These are phyloP conservation scores for Chionodraco myersi DNA, from an alignment of 2,113 vertebrate species.

Conservation along the genomic window DNA sequence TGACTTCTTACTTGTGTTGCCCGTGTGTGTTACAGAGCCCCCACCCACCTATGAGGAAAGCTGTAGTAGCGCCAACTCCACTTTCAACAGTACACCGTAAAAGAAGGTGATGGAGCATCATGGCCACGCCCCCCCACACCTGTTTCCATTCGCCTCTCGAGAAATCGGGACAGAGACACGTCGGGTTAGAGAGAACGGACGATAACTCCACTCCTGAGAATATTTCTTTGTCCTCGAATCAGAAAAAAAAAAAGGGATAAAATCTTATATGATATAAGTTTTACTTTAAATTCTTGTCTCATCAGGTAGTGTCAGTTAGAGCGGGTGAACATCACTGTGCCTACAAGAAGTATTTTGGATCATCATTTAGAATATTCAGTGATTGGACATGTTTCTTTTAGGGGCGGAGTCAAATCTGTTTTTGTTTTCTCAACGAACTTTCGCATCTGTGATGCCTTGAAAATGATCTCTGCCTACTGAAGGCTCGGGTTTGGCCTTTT, in stretches of 20 bases:
- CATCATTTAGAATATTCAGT: slow-evolving; percentile 26
- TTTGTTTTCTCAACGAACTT: slow-evolving; percentile 24
- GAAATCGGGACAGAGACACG: slow-evolving; percentile 38
- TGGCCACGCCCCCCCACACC: slow-evolving; percentile 22
- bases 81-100: slow-evolving; percentile 80
- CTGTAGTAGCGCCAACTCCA: slow-evolving; percentile 88
- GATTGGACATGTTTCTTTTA: slow-evolving; percentile 19
- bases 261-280: slow-evolving; percentile 53
- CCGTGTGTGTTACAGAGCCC: slow-evolving; percentile 85
- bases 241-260: slow-evolving; percentile 50
- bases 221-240: slow-evolving; percentile 33
- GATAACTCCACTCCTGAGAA: not conserved
- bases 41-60: slow-evolving; percentile 97
- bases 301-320: slow-evolving; percentile 33
- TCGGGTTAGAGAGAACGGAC: slow-evolving; percentile 24
- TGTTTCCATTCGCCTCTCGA: slow-evolving; percentile 42
- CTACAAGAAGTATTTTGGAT: slow-evolving; percentile 51
- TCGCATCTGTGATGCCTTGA: slow-evolving; percentile 87
- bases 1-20: not conserved
- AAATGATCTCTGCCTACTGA: slow-evolving; percentile 22
- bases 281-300: slow-evolving; percentile 34
- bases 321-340: slow-evolving; percentile 61
- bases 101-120: slow-evolving; percentile 20
- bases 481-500: slow-evolving; percentile 48
- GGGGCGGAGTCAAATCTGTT: not conserved